Conservation (phyloP, 2,888 invertebrate genomes). For the Tribolium freemani region DNA sequence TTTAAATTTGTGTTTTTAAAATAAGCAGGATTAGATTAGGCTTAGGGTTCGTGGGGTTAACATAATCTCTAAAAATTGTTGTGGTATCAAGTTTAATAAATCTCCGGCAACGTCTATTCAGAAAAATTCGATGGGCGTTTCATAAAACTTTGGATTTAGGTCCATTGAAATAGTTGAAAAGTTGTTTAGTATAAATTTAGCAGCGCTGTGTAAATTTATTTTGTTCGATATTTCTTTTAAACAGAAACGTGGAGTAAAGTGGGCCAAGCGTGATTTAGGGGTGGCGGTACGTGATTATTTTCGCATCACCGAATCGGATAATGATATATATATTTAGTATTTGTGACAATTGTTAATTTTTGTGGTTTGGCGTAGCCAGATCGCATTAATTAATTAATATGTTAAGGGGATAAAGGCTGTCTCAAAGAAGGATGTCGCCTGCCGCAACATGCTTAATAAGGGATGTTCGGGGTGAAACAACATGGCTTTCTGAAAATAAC, state of each 20-base stretch:
- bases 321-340: not conserved
- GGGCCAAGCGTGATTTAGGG: not conserved
- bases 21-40: constrained; percentile 13
- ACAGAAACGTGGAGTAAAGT: not conserved
- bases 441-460: constrained; percentile 33
- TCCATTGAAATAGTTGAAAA: constrained; percentile 29
- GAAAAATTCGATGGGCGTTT: constrained; percentile 28
- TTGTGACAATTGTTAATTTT: not conserved
- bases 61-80: constrained; percentile 27
- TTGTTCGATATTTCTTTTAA: constrained; percentile 4
- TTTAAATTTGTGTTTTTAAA: constrained; percentile 20
- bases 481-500: constrained; percentile 35
- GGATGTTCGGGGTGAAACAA: constrained; percentile 21
- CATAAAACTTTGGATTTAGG: constrained; percentile 23
- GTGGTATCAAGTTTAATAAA: constrained; percentile 28
- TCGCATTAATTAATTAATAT: constrained; percentile 26
- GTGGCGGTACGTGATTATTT: not conserved
- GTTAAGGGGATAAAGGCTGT: constrained; percentile 3
- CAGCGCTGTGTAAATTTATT: constrained; percentile 7
- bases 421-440: constrained; percentile 6
- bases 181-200: constrained; percentile 30
- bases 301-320: not conserved
- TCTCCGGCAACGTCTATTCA: constrained; percentile 5
- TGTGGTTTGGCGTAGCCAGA: not conserved
- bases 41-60: constrained; percentile 7